Evolutionary conservation across 2,797 vertebrate genomes (phyloP).

Genomic region (Todus mexicanus): DNA sequence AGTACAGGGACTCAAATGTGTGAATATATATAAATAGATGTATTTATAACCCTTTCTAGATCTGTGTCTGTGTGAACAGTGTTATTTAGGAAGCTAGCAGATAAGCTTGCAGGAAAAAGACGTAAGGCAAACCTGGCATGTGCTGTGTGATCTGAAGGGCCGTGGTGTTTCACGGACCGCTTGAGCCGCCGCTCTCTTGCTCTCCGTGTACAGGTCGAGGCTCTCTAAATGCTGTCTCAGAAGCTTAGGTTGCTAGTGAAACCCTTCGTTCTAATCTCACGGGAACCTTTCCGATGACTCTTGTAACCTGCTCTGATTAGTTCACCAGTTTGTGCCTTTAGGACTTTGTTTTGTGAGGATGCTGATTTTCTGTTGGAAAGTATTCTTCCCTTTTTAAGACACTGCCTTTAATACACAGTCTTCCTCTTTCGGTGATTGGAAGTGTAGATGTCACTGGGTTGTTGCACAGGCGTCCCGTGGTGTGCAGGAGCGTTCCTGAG

Average conservation of each 20-base stretch:
- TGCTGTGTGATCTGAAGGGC: neutral
- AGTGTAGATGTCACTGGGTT: neutral
- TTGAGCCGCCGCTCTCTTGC: neutral
- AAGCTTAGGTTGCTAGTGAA: neutral
- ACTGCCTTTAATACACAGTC: conserved; percentile 44
- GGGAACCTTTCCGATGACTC: neutral
- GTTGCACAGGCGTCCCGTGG: neutral
- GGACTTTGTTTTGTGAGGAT: conserved; percentile 31
- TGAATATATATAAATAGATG: conserved; percentile 32
- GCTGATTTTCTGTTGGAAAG: neutral
- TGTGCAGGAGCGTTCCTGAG: neutral
- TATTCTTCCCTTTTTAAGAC: neutral
- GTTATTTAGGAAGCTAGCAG: conserved; percentile 15
- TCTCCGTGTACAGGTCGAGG: neutral
- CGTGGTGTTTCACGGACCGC: neutral
- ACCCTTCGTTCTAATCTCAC: neutral
- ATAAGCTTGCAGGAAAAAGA: neutral
- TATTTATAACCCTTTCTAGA: conserved; percentile 44
- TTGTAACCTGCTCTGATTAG: neutral
- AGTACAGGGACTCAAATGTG: conserved; percentile 5
- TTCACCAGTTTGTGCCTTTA: conserved; percentile 57
- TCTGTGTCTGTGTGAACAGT: neutral
- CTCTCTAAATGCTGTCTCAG: neutral
- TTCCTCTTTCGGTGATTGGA: neutral
- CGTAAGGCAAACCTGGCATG: neutral